Conservation (phyloP, 1,140 invertebrate species). For the Scaptomyza montana region DNA sequence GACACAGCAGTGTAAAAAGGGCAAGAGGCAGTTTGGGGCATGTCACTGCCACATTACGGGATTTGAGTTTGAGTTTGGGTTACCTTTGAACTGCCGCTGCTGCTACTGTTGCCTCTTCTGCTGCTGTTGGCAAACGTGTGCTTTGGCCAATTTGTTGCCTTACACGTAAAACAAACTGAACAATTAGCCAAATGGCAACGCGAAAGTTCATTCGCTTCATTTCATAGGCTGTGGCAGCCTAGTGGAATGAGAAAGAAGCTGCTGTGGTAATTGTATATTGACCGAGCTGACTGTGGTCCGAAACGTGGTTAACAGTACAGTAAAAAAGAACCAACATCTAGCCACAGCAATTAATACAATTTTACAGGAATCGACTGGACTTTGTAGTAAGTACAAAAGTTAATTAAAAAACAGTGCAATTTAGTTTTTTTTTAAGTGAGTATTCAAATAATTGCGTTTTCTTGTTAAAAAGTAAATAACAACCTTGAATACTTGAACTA, state of each 20-base stretch:
- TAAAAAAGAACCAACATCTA: too few species aligned
- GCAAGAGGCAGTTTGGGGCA: background rate
- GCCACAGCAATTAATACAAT: too few species aligned
- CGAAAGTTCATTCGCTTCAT: slow-evolving; percentile 32
- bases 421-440: too few species aligned
- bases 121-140: slow-evolving; percentile 64
- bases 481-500: too few species aligned
- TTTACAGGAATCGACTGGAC: too few species aligned
- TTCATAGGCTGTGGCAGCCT: slow-evolving; percentile 21
- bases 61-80: slow-evolving; percentile 1
- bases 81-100: slow-evolving; percentile 6
- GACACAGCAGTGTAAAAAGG: background rate
- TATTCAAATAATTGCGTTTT: too few species aligned
- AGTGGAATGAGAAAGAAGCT: background rate
- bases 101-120: slow-evolving; percentile 19
- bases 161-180: slow-evolving; percentile 82
- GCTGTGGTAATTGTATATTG: background rate
- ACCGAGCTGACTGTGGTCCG: slow-evolving; percentile 1
- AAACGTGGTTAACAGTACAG: too few species aligned
- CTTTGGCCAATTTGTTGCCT: slow-evolving; percentile 77
- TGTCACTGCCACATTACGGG: slow-evolving; percentile 39
- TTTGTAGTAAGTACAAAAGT: too few species aligned
- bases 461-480: too few species aligned
- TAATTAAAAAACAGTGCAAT: too few species aligned
- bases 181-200: slow-evolving; percentile 77